Conservation (phyloP, 2,113 vertebrate genomes). For the Pogonocichla stellata region DNA sequence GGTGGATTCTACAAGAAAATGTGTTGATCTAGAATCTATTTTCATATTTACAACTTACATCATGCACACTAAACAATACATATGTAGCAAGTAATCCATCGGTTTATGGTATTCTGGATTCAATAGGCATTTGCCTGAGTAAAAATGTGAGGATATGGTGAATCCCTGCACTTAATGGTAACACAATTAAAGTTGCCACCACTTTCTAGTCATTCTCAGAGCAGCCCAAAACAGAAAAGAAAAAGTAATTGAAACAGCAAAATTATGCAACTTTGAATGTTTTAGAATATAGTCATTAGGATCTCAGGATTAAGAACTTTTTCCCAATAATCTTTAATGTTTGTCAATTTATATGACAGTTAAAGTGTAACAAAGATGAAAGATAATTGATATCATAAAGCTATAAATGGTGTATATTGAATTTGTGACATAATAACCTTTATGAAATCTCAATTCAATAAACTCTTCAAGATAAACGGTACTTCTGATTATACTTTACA, state of each 20-base stretch:
- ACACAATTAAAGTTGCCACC: neutral
- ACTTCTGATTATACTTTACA: neutral
- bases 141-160: neutral
- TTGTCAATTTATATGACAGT: neutral
- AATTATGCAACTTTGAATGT: neutral
- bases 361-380: neutral
- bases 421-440: neutral
- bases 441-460: neutral
- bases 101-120: neutral
- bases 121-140: neutral
- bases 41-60: neutral
- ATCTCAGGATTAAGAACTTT: neutral
- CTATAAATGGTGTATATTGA: neutral
- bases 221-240: neutral
- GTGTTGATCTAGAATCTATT: neutral
- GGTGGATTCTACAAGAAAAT: neutral
- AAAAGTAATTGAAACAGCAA: neutral
- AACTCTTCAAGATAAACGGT: neutral
- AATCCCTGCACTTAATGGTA: neutral
- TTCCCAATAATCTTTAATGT: neutral
- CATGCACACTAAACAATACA: neutral
- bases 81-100: neutral
- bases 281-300: neutral
- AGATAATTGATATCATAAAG: neutral
- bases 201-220: neutral